These are phyloP conservation scores for Cichladusa arquata DNA, from an alignment of 2,113 vertebrate genomes.

Conservation along the genomic window DNA sequence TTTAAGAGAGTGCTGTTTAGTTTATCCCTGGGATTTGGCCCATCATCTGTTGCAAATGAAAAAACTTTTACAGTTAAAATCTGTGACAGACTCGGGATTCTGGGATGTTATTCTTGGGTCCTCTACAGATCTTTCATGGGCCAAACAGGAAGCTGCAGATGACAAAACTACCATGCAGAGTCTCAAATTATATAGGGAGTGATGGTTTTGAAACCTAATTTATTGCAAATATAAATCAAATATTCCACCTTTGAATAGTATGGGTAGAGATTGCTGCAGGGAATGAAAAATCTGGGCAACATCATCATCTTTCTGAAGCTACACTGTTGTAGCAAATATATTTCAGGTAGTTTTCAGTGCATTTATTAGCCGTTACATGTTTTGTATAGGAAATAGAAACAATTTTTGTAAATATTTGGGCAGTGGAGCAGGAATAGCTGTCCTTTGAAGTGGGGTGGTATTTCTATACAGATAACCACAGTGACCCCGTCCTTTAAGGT, in stretches of 20 bases:
- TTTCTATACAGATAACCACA: constrained; percentile 21
- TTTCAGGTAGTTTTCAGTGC: neutral
- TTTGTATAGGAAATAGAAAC: neutral
- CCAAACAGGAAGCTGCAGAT: neutral
- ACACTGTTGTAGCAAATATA: neutral
- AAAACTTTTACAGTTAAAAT: neutral
- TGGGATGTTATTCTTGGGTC: neutral
- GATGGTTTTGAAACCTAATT: neutral
- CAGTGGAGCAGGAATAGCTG: neutral
- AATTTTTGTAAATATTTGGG: neutral
- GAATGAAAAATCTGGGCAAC: neutral
- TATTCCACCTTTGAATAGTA: neutral
- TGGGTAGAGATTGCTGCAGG: neutral
- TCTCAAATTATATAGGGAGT: neutral
- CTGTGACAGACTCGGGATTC: neutral
- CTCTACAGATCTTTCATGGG: neutral
- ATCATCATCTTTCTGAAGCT: neutral
- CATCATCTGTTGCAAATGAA: neutral
- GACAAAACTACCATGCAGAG: neutral
- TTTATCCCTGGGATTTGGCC: neutral
- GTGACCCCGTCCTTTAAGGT: constrained; percentile 1
- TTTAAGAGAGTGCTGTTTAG: neutral
- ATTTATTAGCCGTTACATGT: neutral
- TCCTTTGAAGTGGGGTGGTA: constrained; percentile 37
- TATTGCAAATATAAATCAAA: neutral